A percentile compares a stretch with the other conserved stretches of the same genome.
These are phyloP conservation scores for Ormyrus pomaceus DNA, from an alignment of 2,888 invertebrate genomes.

Conservation along the genomic window DNA sequence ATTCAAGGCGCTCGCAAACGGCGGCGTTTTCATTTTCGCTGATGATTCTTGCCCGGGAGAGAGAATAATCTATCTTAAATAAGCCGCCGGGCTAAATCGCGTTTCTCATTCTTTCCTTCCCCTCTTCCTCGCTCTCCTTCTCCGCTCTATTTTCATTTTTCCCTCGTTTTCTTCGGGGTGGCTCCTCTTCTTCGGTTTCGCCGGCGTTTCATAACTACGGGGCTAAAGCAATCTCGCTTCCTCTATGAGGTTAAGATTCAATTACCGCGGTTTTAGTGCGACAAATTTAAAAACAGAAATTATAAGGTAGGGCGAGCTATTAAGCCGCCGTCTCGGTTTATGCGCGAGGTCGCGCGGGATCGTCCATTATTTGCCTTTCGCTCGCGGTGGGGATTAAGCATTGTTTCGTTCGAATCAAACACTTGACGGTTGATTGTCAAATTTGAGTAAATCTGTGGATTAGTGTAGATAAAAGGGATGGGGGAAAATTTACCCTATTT, in stretches of 20 bases:
- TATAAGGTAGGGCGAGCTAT: slow-evolving; percentile 61
- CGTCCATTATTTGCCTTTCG: slow-evolving; percentile 12
- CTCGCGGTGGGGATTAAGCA: neutral
- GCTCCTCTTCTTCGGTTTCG: slow-evolving; percentile 26
- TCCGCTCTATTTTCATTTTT: slow-evolving; percentile 24
- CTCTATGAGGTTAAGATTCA: slow-evolving; percentile 65
- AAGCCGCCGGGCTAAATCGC: slow-evolving; percentile 70
- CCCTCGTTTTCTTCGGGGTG: neutral
- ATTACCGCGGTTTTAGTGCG: slow-evolving; percentile 69
- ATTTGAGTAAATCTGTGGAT: too few species aligned
- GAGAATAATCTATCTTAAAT: slow-evolving; percentile 74
- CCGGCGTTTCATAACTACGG: slow-evolving; percentile 62
- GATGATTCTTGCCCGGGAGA: slow-evolving; percentile 63
- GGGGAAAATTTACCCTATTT: too few species aligned
- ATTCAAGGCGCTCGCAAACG: slow-evolving; percentile 64
- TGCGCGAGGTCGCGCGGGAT: slow-evolving; percentile 35
- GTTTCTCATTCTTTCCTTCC: slow-evolving; percentile 54
- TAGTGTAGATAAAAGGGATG: too few species aligned
- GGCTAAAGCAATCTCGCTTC: slow-evolving; percentile 68
- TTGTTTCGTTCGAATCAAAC: too few species aligned
- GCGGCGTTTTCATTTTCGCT: slow-evolving; percentile 73
- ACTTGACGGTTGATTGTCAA: too few species aligned
- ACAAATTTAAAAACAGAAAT: slow-evolving; percentile 72
- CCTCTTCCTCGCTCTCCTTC: slow-evolving; percentile 6
- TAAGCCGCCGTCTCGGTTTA: slow-evolving; percentile 54